A percentile compares a stretch with the other conserved stretches of the same genome.
Evolutionary conservation across 2,797 vertebrate species (phyloP).

Genomic region (Gymnothorax reevesii): DNA sequence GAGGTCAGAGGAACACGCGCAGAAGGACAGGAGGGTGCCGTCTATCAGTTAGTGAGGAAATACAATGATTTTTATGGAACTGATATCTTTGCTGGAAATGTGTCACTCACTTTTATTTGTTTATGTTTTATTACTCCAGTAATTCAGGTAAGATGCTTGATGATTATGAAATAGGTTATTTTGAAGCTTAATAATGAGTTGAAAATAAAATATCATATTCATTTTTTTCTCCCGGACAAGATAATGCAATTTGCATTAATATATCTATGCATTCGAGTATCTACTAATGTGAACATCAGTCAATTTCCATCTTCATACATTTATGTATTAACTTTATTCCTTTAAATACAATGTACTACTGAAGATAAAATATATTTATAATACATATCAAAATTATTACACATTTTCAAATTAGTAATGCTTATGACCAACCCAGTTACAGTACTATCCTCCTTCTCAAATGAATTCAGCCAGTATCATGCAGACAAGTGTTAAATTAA

Average conservation of each 20-base stretch:
- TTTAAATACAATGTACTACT: constrained; percentile 19
- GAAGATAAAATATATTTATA: constrained; percentile 22
- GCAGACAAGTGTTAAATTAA: too few relatives aligned
- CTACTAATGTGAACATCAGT: constrained; percentile 55
- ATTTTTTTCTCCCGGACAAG: neutral
- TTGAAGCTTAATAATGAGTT: constrained; percentile 88
- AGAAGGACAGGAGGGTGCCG: constrained; percentile 25
- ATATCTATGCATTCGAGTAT: constrained; percentile 42
- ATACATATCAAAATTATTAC: constrained; percentile 8
- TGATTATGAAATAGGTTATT: constrained; percentile 86
- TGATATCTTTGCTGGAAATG: constrained; percentile 91
- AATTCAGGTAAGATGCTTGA: constrained; percentile 92
- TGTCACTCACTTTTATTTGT: constrained; percentile 98
- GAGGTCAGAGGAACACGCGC: constrained; percentile 58
- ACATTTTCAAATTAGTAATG: constrained; percentile 19
- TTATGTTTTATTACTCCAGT: constrained; percentile 91
- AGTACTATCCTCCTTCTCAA: too few relatives aligned
- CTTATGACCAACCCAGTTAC: neutral
- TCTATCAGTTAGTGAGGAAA: constrained; percentile 51
- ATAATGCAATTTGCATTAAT: constrained; percentile 7
- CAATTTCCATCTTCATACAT: constrained; percentile 50
- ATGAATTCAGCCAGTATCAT: too few relatives aligned
- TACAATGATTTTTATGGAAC: constrained; percentile 96
- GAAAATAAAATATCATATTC: constrained; percentile 75
- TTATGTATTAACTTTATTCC: constrained; percentile 14